Conservation (phyloP, 2,797 vertebrate species). For the Melanitta fusca region DNA sequence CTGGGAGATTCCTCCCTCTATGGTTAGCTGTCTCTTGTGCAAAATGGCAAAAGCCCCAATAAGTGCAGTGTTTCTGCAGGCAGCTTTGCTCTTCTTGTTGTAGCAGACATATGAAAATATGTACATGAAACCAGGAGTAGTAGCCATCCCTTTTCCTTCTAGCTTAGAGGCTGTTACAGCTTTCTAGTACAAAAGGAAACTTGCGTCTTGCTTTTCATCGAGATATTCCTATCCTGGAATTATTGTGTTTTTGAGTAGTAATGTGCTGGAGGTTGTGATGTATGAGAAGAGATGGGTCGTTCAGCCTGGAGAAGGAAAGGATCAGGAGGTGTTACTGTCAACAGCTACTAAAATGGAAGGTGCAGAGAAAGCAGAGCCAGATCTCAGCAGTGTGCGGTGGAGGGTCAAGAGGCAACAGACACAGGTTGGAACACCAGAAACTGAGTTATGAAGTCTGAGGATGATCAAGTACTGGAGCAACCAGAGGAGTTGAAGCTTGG, state of each 20-base stretch:
- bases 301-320: neutral
- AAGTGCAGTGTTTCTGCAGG: neutral
- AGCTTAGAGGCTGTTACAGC: neutral
- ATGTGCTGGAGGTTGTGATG: neutral
- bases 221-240: neutral
- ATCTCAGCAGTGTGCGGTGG: neutral
- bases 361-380: neutral
- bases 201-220: neutral
- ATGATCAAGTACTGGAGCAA: neutral
- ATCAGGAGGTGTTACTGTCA: neutral
- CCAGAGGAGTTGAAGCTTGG: neutral
- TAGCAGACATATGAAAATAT: neutral
- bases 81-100: neutral
- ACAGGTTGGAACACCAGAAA: neutral
- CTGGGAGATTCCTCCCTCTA: neutral
- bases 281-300: neutral
- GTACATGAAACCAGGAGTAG: neutral
- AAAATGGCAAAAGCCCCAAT: too few species aligned
- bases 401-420: neutral
- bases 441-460: neutral
- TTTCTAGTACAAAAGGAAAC: neutral
- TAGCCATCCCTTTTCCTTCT: neutral
- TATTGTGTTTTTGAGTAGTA: neutral
- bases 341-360: neutral
- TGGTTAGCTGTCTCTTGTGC: fast-evolving